Evolutionary conservation across 2,888 invertebrate species (phyloP), one percentile per base, ranked within the genome.

Genomic region (Brenthis ino): DNA sequence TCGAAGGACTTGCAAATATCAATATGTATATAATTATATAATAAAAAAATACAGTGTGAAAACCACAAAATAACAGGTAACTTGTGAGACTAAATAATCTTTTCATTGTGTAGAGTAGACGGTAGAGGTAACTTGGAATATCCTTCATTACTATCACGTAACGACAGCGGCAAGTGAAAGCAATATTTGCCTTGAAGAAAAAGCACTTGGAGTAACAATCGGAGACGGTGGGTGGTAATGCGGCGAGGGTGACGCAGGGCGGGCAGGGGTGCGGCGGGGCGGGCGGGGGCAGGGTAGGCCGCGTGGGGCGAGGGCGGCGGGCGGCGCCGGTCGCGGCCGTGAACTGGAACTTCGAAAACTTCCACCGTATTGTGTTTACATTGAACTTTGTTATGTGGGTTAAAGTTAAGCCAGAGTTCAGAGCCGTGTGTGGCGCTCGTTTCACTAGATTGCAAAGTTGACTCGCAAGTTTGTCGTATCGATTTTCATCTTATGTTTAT

Each of bases 301-400:
- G 78, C 74, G 74, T 60, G 64, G 64, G 54, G 58, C 64, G 68
- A 55, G 68, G 63, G 67, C 54, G 58, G 63, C 72, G 65, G 75
- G 73, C 72, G 68, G 74, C 83, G 80, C 82, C 82, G 63, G 63
- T 80, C 85, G 87, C 91, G 92, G 89, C 92, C 92, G 87, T 92
- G 92, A 91, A 92, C 92, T 89, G 92, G 84, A 87, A 90, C 89
- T 90, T 91, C 82, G 85, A 79, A 88, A 90, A 91, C 90, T 91
- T 91, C 87, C 85, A 85, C 85, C 89, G 89, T 91, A 92, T 93
- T 92, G 92, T 93, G 93, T 93, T 93, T 93, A 92, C 92, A 92
- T 91, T 91, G 87, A 93, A 93, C 93, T 93, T 92, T 91, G 92
- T 92, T 91, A 93, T 93, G 91, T 93, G 92, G 93, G 93, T 93